These are phyloP conservation scores for Antheraea pernyi DNA, from an alignment of 1,140 invertebrate species.

Conservation along the genomic window DNA sequence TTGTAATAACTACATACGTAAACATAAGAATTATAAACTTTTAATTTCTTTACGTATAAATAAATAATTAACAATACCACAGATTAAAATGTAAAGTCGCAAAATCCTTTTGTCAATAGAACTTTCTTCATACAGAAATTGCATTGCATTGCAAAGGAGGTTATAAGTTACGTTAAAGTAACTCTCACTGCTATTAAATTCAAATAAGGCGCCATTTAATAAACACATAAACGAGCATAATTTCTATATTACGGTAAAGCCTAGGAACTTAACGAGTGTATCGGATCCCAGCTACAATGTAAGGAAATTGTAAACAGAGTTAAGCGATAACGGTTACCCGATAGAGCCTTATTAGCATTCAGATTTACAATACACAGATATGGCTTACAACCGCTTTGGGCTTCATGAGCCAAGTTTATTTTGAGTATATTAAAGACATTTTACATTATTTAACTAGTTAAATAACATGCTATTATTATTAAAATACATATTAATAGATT, in stretches of 20 bases:
- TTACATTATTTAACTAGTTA: background rate
- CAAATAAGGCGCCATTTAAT: background rate
- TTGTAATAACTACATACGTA: too few species aligned
- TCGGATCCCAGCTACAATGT: constrained; percentile 18
- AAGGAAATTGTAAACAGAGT: constrained; percentile 32
- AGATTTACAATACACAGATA: constrained; percentile 27
- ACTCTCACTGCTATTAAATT: background rate
- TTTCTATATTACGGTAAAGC: background rate
- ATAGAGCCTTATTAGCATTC: constrained; percentile 30
- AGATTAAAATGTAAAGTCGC: too few species aligned
- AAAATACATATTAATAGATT: too few species aligned
- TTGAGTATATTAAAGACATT: background rate
- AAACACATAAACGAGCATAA: background rate
- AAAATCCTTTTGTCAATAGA: too few species aligned
- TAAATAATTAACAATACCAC: too few species aligned
- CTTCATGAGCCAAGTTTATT: background rate
- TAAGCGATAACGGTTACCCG: constrained; percentile 17
- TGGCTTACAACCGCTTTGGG: constrained; percentile 16
- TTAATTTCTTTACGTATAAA: too few species aligned
- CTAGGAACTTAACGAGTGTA: constrained; percentile 26
- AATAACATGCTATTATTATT: too few species aligned
- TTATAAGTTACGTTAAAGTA: too few species aligned
- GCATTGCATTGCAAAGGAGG: too few species aligned
- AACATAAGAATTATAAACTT: too few species aligned
- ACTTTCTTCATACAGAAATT: too few species aligned